Conservation (phyloP, 2,888 invertebrate species). For the Drymonia ruficornis region DNA sequence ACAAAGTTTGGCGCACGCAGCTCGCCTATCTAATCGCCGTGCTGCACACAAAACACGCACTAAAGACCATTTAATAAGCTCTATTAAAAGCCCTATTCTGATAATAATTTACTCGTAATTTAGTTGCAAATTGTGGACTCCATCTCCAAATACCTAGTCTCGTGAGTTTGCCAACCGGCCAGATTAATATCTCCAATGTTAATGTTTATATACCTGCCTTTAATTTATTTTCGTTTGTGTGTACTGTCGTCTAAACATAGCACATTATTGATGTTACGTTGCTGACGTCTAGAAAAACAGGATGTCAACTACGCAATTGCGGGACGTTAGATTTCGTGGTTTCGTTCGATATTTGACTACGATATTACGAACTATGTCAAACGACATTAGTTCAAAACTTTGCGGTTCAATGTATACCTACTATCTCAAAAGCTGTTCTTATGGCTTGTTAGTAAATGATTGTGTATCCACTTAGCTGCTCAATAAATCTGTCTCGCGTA, state of each 20-base stretch:
- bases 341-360: neutral
- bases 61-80: slow-evolving; percentile 35
- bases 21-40: slow-evolving; percentile 28
- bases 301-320: slow-evolving; percentile 2
- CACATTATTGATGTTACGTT: slow-evolving; percentile 1
- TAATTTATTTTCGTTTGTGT: slow-evolving; percentile 11
- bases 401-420: neutral
- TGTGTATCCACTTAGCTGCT: neutral
- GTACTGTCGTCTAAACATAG: slow-evolving; percentile 5
- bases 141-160: slow-evolving; percentile 14
- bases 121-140: slow-evolving; percentile 30
- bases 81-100: slow-evolving; percentile 48
- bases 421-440: neutral
- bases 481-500: slow-evolving; percentile 16
- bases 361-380: neutral
- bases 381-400: neutral
- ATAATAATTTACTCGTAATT: slow-evolving; percentile 49
- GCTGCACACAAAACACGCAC: slow-evolving; percentile 38
- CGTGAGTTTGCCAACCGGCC: slow-evolving; percentile 16
- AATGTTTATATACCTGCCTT: slow-evolving; percentile 10
- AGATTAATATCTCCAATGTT: slow-evolving; percentile 19
- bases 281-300: slow-evolving; percentile 1
- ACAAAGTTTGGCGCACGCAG: slow-evolving; percentile 43
- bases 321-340: neutral
- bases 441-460: neutral